A percentile compares a stretch with the other conserved stretches of the same genome.
Conservation (phyloP, 2,113 vertebrate genomes). For the Cololabis saira region DNA sequence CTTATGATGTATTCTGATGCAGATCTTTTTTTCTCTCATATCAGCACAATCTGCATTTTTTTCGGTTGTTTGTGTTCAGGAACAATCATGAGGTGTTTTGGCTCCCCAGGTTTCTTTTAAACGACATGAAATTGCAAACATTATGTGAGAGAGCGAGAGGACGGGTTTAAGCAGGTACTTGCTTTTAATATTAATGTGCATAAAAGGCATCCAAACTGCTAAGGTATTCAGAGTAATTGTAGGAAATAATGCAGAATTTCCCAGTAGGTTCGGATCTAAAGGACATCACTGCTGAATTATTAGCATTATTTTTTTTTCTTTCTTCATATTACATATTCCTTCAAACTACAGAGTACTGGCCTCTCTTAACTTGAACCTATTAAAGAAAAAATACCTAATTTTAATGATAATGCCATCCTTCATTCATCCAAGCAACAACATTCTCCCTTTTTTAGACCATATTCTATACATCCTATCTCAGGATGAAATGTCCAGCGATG, state of each 20-base stretch:
- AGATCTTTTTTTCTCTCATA: constrained; percentile 16
- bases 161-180: too few species aligned
- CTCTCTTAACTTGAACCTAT: not conserved
- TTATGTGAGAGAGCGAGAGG: constrained; percentile 13
- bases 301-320: too few species aligned
- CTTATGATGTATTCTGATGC: constrained; percentile 16
- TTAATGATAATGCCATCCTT: constrained; percentile 1
- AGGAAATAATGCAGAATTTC: not conserved
- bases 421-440: not conserved
- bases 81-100: constrained; percentile 35
- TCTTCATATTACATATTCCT: too few species aligned
- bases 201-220: too few species aligned
- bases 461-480: constrained; percentile 4
- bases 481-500: constrained; percentile 27
- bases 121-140: constrained; percentile 36
- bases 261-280: too few species aligned
- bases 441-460: not conserved
- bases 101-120: constrained; percentile 25
- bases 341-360: too few species aligned
- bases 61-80: constrained; percentile 48
- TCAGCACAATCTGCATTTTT: constrained; percentile 40
- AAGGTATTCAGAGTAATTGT: not conserved
- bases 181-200: too few species aligned
- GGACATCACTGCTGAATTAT: too few species aligned
- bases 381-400: constrained; percentile 10